Evolutionary conservation across 1,140 invertebrate species (phyloP).

Genomic region (Drosophila seguyi): DNA sequence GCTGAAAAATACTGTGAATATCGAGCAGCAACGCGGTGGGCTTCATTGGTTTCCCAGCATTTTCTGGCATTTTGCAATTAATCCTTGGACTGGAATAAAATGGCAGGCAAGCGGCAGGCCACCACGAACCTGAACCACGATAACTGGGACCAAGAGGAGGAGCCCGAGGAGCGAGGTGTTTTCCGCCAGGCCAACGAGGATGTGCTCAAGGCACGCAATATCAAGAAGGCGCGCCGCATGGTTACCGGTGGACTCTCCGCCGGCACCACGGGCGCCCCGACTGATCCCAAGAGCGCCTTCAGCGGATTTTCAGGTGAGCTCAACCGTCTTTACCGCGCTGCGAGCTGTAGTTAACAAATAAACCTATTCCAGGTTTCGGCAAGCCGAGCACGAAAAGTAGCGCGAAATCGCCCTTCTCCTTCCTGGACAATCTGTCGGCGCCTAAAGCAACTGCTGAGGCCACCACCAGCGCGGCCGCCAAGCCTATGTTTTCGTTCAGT

Average conservation of each 20-base stretch:
- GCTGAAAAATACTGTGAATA: not conserved
- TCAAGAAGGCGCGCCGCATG: constrained; percentile 91
- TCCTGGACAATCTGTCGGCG: constrained; percentile 85
- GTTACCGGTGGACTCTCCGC: constrained; percentile 65
- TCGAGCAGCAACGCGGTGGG: constrained; percentile 25
- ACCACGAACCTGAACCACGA: constrained; percentile 92
- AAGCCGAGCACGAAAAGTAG: constrained; percentile 28
- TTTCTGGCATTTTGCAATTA: constrained; percentile 33
- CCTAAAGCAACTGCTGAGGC: constrained; percentile 4
- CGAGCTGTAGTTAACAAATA: not conserved
- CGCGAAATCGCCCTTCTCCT: constrained; percentile 86
- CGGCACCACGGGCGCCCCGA: constrained; percentile 69
- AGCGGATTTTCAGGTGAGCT: constrained; percentile 87
- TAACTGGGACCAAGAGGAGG: constrained; percentile 96
- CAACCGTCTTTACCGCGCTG: no score
- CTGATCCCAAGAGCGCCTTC: constrained; percentile 87
- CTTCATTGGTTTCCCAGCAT: constrained; percentile 18
- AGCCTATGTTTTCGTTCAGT: constrained; percentile 29
- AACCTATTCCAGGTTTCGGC: constrained; percentile 48
- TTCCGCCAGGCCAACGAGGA: constrained; percentile 90
- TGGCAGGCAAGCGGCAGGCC: constrained; percentile 92
- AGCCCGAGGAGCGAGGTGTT: constrained; percentile 90
- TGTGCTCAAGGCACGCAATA: constrained; percentile 90
- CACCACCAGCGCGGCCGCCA: not conserved
- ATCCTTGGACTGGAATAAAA: constrained; percentile 73